These are phyloP conservation scores for Actenoides lindsayi DNA, from an alignment of 2,113 vertebrate species.

Conservation along the genomic window DNA sequence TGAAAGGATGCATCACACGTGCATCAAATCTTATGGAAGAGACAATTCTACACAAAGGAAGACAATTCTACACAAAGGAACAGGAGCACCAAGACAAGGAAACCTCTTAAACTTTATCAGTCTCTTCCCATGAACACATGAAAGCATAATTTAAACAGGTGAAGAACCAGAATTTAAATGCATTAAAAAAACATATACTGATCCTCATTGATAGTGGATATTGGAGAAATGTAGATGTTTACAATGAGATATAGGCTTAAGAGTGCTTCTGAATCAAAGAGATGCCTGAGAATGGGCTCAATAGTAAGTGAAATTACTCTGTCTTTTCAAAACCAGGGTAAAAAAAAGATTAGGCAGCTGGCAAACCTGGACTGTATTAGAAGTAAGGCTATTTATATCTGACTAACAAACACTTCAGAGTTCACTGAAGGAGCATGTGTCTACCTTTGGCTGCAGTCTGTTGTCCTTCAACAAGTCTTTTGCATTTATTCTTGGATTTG, in stretches of 20 bases:
- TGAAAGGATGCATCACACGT: background rate
- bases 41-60: background rate
- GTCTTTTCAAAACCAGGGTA: background rate
- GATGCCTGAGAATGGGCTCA: background rate
- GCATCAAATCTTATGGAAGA: background rate
- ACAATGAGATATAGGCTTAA: background rate
- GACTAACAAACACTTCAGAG: background rate
- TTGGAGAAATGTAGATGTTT: background rate
- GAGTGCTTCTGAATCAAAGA: background rate
- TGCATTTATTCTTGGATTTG: background rate
- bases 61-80: background rate
- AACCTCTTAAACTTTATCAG: background rate
- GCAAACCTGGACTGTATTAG: background rate
- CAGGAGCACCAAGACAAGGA: background rate
- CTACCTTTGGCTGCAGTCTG: background rate
- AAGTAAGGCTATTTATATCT: background rate
- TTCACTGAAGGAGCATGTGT: background rate
- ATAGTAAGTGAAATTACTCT: background rate
- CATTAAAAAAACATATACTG: background rate
- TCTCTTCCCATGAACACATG: background rate
- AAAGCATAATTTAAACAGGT: background rate
- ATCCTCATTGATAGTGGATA: background rate
- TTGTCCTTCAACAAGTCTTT: background rate
- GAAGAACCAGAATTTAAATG: background rate
- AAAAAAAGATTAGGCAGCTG: background rate